A percentile compares a stretch with the other conserved stretches of the same genome.
Conservation (phyloP, 2,888 invertebrate species). For the Trissonchulus latispiculum region DNA sequence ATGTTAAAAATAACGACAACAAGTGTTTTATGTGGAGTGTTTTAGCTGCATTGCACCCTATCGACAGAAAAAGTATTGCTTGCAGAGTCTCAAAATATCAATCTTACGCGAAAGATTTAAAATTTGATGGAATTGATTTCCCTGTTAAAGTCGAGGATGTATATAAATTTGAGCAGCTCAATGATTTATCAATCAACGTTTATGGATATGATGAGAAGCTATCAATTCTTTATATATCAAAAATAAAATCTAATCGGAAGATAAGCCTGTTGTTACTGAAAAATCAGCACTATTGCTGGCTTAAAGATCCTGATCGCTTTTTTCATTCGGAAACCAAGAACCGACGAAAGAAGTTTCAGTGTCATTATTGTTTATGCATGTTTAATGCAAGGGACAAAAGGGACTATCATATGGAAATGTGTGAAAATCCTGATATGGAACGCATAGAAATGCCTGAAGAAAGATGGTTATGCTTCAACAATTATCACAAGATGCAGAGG, state of each 20-base stretch:
- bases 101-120: background rate
- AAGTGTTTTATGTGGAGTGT: conserved; percentile 11
- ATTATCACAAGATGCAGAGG: background rate
- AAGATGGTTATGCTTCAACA: background rate
- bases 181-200: conserved; percentile 9
- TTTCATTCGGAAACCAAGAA: background rate
- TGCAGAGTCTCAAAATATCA: background rate
- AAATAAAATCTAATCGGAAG: background rate
- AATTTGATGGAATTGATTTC: background rate
- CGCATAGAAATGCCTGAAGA: background rate
- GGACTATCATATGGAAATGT: background rate
- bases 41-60: conserved; percentile 1
- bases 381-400: background rate
- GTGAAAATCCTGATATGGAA: background rate
- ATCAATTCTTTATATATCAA: background rate
- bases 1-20: background rate
- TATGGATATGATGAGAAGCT: background rate
- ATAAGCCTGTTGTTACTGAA: background rate
- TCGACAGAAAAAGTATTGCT: background rate
- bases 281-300: background rate
- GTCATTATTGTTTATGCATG: background rate
- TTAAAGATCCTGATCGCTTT: background rate
- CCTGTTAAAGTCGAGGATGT: background rate
- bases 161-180: background rate
- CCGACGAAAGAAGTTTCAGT: background rate